Evolutionary conservation across 2,113 vertebrate species (phyloP).

Genomic region (Coregonus clupeaformis): DNA sequence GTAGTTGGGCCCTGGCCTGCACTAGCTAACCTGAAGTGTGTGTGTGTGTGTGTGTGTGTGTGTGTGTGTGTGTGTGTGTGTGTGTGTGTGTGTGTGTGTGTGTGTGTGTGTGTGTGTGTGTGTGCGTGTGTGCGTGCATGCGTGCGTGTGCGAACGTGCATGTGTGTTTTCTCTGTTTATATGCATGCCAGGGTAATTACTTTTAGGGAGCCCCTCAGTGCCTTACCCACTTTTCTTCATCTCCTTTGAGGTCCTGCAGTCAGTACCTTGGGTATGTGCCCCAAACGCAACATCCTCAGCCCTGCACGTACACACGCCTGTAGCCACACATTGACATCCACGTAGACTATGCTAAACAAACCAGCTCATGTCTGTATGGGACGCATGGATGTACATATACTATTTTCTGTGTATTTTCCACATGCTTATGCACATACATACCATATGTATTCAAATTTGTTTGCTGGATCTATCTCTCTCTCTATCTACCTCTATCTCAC

Average conservation of each 20-base stretch:
- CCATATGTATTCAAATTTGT: not conserved
- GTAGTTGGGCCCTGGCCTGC: slow-evolving; percentile 55
- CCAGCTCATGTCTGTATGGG: slow-evolving; percentile 26
- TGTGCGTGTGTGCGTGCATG: not conserved
- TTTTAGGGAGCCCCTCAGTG: slow-evolving; percentile 60
- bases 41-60: slow-evolving; percentile 32
- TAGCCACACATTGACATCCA: slow-evolving; percentile 17
- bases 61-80: slow-evolving; percentile 14
- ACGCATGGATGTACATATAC: not conserved
- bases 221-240: slow-evolving; percentile 43
- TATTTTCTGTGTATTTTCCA: not conserved
- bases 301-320: slow-evolving; percentile 6
- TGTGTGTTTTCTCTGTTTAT: slow-evolving; percentile 15
- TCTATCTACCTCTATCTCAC: not conserved
- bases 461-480: not conserved
- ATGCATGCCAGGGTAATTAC: slow-evolving; percentile 59
- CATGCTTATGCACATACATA: not conserved
- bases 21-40: slow-evolving; percentile 45
- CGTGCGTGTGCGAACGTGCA: not conserved
- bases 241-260: slow-evolving; percentile 46
- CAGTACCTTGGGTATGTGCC: slow-evolving; percentile 54
- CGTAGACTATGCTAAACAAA: slow-evolving; percentile 30
- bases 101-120: slow-evolving; percentile 11
- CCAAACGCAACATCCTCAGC: slow-evolving; percentile 50
- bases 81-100: not conserved